These are phyloP conservation scores for Eulemur coronatus DNA, from an alignment of 2,797 vertebrate genomes.

Conservation along the genomic window DNA sequence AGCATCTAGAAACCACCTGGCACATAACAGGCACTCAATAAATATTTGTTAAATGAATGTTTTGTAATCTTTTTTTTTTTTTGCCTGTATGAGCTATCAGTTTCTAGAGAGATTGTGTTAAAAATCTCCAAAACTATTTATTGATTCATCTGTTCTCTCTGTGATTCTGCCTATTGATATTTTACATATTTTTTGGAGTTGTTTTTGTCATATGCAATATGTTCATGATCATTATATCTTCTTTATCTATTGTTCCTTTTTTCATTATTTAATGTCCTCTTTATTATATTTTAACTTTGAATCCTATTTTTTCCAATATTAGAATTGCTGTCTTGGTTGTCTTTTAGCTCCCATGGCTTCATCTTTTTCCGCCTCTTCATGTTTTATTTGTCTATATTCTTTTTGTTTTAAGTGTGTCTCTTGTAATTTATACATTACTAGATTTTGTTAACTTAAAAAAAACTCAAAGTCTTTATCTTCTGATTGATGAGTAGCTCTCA, in stretches of 20 bases:
- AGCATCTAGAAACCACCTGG: neutral
- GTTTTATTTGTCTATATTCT: neutral
- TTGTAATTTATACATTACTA: neutral
- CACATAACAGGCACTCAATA: neutral
- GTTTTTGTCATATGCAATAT: neutral
- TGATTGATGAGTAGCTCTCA: neutral
- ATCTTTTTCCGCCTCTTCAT: neutral
- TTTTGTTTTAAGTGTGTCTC: neutral
- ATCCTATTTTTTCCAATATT: neutral
- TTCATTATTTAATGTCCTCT: neutral
- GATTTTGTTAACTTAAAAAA: neutral
- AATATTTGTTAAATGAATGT: neutral
- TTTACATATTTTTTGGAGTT: neutral
- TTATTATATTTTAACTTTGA: neutral
- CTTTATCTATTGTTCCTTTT: neutral
- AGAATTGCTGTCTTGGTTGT: neutral
- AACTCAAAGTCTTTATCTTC: neutral
- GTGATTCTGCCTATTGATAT: neutral
- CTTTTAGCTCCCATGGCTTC: neutral
- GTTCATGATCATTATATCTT: neutral
- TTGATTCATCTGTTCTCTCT: neutral
- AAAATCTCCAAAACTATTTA: neutral
- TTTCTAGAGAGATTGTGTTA: neutral
- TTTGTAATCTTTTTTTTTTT: neutral
- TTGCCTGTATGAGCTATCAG: neutral